phyloP scores from a whole-genome alignment of 2,113 vertebrate genomes.

The Platysternon megacephalum region DNA sequence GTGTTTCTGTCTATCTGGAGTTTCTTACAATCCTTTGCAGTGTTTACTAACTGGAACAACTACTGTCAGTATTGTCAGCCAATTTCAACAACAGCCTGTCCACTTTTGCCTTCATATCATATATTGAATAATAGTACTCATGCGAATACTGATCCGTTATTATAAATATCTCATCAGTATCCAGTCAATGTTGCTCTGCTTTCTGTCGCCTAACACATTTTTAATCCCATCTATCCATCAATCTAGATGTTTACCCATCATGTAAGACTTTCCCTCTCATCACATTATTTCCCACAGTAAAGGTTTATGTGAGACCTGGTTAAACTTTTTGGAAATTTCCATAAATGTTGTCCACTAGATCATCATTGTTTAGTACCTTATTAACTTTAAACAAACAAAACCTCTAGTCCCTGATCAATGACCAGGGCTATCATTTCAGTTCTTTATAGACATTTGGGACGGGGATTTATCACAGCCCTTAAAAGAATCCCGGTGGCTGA shows the following conservation, averaged over 20 bases:
- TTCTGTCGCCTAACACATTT: not conserved
- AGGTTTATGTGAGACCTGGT: not conserved
- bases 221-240: not conserved
- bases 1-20: not conserved
- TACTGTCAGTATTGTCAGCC: not conserved
- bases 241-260: not conserved
- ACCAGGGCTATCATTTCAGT: too few species aligned
- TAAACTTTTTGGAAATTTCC: not conserved
- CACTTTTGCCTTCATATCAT: not conserved
- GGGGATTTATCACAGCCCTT: not conserved
- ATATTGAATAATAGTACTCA: not conserved
- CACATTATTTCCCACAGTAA: not conserved
- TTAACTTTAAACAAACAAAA: not conserved
- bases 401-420: too few species aligned
- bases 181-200: not conserved
- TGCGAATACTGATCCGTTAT: not conserved
- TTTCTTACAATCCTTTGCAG: not conserved
- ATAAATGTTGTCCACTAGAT: not conserved
- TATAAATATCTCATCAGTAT: not conserved
- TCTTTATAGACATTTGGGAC: not conserved
- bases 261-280: not conserved
- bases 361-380: not conserved
- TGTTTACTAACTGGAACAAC: not conserved
- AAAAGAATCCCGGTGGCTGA: not conserved
- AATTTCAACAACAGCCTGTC: not conserved